Conservation (phyloP, 2,797 vertebrate genomes). For the Delichon dasypus region DNA sequence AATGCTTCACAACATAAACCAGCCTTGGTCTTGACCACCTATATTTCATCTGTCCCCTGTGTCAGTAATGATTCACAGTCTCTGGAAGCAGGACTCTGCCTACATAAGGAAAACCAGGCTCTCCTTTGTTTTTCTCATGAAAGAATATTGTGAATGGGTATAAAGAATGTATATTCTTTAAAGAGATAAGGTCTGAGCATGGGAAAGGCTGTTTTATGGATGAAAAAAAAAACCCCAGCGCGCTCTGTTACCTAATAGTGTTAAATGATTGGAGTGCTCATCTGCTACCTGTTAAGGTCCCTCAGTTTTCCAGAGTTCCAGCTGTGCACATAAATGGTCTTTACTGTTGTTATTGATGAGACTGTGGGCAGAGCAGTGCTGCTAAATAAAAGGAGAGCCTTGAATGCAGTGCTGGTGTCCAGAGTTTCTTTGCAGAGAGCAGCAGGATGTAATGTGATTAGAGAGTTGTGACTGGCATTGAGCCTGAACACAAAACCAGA, state of each 20-base stretch:
- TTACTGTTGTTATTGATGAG: constrained; percentile 23
- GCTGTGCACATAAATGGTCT: constrained; percentile 19
- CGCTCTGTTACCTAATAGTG: background rate
- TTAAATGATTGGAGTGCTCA: background rate
- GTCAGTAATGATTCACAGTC: background rate
- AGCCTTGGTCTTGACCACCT: background rate
- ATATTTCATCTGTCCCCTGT: background rate
- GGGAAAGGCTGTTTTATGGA: background rate
- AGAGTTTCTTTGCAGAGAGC: background rate
- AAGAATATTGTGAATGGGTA: background rate
- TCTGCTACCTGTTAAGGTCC: background rate
- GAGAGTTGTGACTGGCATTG: background rate
- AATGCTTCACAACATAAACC: background rate
- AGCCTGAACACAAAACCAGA: background rate
- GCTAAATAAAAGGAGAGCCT: background rate
- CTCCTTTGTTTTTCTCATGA: background rate
- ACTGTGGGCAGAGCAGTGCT: background rate
- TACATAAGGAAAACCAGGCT: background rate
- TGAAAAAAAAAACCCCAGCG: background rate
- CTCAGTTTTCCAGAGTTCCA: background rate
- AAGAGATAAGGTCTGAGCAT: background rate
- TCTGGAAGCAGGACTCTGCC: background rate
- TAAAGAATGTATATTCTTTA: background rate
- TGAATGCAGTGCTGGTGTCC: background rate
- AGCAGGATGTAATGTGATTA: constrained; percentile 20